A percentile compares a stretch with the other conserved stretches of the same genome.
Evolutionary conservation across 2,797 vertebrate genomes (phyloP).

Genomic region (Clarias pachynema): DNA sequence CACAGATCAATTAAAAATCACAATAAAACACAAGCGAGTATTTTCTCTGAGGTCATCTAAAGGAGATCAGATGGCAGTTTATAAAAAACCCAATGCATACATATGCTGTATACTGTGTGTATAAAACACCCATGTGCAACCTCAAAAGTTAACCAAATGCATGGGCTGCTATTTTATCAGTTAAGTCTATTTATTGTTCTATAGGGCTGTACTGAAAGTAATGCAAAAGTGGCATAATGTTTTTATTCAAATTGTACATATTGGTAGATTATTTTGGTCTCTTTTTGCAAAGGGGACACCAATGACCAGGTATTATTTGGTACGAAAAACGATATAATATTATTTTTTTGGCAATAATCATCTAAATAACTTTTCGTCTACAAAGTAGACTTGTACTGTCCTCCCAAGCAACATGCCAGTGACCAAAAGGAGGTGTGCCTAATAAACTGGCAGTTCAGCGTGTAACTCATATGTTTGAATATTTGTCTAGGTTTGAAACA

Average conservation of each 20-base stretch:
- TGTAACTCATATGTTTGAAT: not conserved
- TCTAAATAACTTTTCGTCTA: not conserved
- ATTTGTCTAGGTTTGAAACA: conserved; percentile 11
- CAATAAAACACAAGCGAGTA: not conserved
- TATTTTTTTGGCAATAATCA: not conserved
- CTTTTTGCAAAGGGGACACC: not conserved
- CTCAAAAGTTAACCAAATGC: not conserved
- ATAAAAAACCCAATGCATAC: not conserved
- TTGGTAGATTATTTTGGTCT: too few species aligned
- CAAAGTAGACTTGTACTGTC: not conserved
- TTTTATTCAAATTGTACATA: too few species aligned
- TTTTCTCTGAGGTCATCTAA: not conserved
- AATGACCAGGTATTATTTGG: not conserved
- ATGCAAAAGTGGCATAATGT: too few species aligned
- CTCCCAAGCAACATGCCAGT: not conserved
- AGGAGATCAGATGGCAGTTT: not conserved
- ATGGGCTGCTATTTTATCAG: not conserved
- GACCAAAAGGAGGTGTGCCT: not conserved
- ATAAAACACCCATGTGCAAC: not conserved
- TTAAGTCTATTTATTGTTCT: not conserved
- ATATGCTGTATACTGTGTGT: too few species aligned
- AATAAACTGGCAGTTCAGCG: not conserved
- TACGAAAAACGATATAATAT: too few species aligned
- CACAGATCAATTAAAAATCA: not conserved
- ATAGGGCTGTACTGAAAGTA: too few species aligned